Evolutionary conservation across 2,888 invertebrate species (phyloP), one percentile per base, ranked within the genome.

Genomic region (Euplagia quadripunctaria): DNA sequence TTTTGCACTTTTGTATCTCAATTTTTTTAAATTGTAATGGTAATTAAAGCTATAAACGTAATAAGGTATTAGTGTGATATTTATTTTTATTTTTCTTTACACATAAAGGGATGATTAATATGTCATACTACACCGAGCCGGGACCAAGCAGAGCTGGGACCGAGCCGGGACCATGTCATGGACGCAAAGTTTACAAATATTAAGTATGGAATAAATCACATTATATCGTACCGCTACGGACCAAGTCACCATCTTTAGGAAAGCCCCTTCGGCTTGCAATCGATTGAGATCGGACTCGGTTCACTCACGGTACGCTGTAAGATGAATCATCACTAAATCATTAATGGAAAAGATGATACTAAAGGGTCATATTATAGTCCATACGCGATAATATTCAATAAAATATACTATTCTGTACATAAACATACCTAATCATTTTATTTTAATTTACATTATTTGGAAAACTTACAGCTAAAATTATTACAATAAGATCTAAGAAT

Each of bases 61-160:
- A 6, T 4, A 42, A 42, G 5, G 16, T 31, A 51, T 51, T 46
- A 52, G 64, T 70, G 16, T 66, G 65, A 43, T 66, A 66, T 49
- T 72, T 72, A 68, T 68, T 68, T 61, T 20, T 17, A 31, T 49
- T 64, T 66, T 71, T 49, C 49, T 67, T 72, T 20, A 51, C 43
- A 63, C n/a, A 68, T 65, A 63, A 72, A 72, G 72, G 43, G 72
- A 72, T 72, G 67, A 72, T 72, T 61, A 46, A 71, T 67, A 61
- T 49, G 20, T 51, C 31, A n/a, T 58, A 17, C 49, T 16, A 52
- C 61, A 20, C n/a, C 42, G 20, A 67, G 63, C 51, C 51, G 20
- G 42, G 67, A 52, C 11, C 67, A 17, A 51, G 20, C 61, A 41
- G 11, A 20, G 66, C 46, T 12, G 58, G 31, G 31, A 12, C 66